Base-by-base conservation (phyloP, 2,888 invertebrate genomes). In the Encarsia formosa region DNA sequence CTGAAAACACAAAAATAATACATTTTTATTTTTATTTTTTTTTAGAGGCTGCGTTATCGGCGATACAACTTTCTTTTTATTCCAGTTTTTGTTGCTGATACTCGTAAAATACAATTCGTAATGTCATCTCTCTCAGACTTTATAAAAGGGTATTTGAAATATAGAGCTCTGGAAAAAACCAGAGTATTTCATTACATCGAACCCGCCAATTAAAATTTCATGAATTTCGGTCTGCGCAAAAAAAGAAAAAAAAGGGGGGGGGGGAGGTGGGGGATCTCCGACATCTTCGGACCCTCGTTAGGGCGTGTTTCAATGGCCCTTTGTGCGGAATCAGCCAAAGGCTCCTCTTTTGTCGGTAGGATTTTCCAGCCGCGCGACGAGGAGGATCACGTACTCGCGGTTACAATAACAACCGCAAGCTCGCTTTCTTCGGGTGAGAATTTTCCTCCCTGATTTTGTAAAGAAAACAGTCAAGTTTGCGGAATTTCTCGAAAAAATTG, bases 281-380 rank as follows among this genome's bases (percentile, higher is more conserved):
- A n/a, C n/a, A n/a, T n/a, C n/a, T n/a, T 5, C 26, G n/a, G 40
- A 62, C 65, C 61, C 63, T 66, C 60, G 61, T 65, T 63, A 64
- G 59, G 54, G 54, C 49, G 24, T 15, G 50, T 63, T 60, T 61
- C 62, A 60, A 62, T 64, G 61, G 61, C 47, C 57, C 59, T 58
- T 54, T 56, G 58, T 54, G 52, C 49, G 44, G 44, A 54, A 54
- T 52, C 56, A 47, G 38, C 40, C 34, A 34, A 13, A 8, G 13
- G 4, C n/a, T 22, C 13, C 32, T 37, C 41, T 22, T 56, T 46
- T 52, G 56, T 52, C 49, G 42, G n/a, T 9, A 15, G n/a, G 18
- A 32, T 16, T 18, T 9, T 31, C 20, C 8, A 5, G 31, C 11
- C 24, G 34, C 11, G 5, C n/a, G 31, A 18, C 8, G 41, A 38